These are phyloP conservation scores for Habropoda laboriosa DNA, from an alignment of 1,140 invertebrate genomes.

Conservation along the genomic window DNA sequence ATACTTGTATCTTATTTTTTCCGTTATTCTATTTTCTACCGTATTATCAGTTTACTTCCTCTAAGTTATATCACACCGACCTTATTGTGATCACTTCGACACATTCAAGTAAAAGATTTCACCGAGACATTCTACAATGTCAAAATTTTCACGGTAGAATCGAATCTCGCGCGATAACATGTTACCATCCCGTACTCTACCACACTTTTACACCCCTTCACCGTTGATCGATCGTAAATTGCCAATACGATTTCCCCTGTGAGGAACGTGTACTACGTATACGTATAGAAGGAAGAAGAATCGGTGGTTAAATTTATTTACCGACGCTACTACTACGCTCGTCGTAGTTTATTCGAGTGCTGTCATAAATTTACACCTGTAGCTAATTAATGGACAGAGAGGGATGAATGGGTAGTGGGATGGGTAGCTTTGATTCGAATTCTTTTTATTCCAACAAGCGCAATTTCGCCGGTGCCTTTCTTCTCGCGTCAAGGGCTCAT, in stretches of 20 bases:
- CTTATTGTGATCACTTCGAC: no score
- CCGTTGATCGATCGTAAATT: conserved; percentile 6
- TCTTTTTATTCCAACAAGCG: neutral
- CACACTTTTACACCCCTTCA: neutral
- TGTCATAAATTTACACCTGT: neutral
- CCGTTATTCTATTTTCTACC: neutral
- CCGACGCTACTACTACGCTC: no score
- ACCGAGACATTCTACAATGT: neutral
- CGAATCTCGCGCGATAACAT: neutral
- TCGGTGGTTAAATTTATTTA: neutral
- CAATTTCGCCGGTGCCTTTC: neutral
- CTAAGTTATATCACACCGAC: neutral
- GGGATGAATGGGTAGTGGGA: no score
- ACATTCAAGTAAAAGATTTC: no score
- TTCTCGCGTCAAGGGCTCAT: conserved; percentile 7
- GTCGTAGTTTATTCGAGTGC: neutral
- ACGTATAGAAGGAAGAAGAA: neutral
- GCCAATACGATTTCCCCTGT: neutral
- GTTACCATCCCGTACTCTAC: neutral
- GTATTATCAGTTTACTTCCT: neutral
- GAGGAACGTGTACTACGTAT: no score
- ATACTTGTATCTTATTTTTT: conserved; percentile 8
- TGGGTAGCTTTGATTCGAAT: conserved; percentile 15
- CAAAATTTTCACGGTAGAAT: neutral
- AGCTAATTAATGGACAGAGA: conserved; percentile 8